Base-by-base conservation (phyloP, 2,113 vertebrate species). In the Ceyx margarethae region DNA sequence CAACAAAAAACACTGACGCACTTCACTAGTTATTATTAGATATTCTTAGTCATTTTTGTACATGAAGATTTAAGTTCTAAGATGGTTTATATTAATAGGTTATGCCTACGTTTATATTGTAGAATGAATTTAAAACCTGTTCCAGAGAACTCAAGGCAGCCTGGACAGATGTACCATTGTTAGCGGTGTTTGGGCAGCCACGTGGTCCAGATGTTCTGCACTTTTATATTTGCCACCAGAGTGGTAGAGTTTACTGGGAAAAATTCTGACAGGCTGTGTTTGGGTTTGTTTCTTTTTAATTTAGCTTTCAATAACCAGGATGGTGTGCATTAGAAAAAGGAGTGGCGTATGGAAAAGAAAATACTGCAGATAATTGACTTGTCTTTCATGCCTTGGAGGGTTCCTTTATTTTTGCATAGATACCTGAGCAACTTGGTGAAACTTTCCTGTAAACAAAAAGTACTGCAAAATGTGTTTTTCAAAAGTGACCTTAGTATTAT, bases 31-130 rank as follows among this genome's bases (percentile, higher is more conserved):
- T 98, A 98, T 96, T 98, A 97, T 96, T 98, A 98, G 98, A 98
- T 97, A 98, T 98, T 98, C 97, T 97, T 98, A 98, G 97, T 98
- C 98, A 96, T 98, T 98, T 98, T 98, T 98, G 97, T 98, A 98
- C 97, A 98, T 98, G 97, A 97, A 98, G 97, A 98, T 98, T 98
- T 98, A 97, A 97, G 98, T 98, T 98, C 96, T 98, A 96, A 97
- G 97, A 98, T 98, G 97, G 98, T 98, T 98, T 98, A 98, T 98
- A 98, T 97, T 95, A 97, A 98, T 98, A 98, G 98, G 97, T 98
- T 98, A 98, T 98, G 97, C 98, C 97, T 98, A 98, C 97, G 95
- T 98, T 98, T 98, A 98, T 98, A 98, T 98, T 98, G 97, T 98
- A 98, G 97, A 98, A 90, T 97, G 96, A 97, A 97, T 98, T 97